Evolutionary conservation across 2,888 invertebrate species (phyloP).

Genomic region (Heliothis peltigera): DNA sequence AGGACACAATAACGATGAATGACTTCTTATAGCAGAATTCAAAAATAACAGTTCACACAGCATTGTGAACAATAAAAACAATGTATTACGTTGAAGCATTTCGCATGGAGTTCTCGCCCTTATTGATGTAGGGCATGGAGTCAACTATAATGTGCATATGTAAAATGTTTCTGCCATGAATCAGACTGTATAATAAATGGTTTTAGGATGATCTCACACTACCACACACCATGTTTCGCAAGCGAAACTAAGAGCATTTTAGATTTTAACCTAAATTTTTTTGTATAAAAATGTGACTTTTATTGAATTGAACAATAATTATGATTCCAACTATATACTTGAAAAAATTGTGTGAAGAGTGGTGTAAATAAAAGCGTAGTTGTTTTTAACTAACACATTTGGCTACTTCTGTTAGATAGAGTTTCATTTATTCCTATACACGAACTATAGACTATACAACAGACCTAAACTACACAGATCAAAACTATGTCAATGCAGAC

Average conservation of each 20-base stretch:
- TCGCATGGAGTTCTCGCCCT: constrained; percentile 24
- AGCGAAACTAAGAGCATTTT: background rate
- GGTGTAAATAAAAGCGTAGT: too few species aligned
- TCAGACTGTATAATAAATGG: constrained; percentile 33
- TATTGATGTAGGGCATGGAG: constrained; percentile 46
- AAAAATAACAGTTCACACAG: constrained; percentile 23
- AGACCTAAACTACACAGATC: too few species aligned
- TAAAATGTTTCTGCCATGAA: constrained; percentile 58
- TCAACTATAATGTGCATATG: constrained; percentile 61
- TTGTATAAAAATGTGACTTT: too few species aligned
- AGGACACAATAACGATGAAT: too few species aligned
- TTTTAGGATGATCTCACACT: constrained; percentile 1
- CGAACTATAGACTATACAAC: too few species aligned
- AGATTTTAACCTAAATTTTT: background rate
- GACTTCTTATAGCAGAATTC: background rate
- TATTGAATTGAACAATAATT: too few species aligned
- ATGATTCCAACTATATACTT: too few species aligned
- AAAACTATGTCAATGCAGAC: too few species aligned
- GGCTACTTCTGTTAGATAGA: too few species aligned
- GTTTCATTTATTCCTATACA: too few species aligned
- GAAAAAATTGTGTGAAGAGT: too few species aligned
- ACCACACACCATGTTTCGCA: background rate
- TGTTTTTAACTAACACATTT: too few species aligned
- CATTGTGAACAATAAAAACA: constrained; percentile 8
- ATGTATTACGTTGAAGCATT: constrained; percentile 14